phyloP scores from a whole-genome alignment of 1,140 invertebrate species.

The Pygmarrhopalites habei region DNA sequence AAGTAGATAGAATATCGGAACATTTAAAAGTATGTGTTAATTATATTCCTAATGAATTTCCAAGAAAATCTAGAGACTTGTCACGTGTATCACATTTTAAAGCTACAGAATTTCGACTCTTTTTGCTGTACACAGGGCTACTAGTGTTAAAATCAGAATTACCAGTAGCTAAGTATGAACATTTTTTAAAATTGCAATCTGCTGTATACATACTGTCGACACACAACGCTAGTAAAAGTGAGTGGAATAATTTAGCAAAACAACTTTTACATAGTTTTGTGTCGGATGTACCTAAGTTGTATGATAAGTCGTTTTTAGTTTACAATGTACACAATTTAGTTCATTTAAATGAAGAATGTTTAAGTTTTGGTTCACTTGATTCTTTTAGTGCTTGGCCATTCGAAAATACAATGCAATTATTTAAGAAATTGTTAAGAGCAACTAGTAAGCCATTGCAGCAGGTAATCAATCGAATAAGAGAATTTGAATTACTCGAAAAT shows the following conservation, averaged over 20 bases:
- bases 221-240: not conserved
- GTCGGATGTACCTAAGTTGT: not conserved
- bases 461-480: constrained; percentile 6
- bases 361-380: constrained; percentile 44
- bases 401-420: constrained; percentile 45
- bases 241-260: constrained; percentile 3
- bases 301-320: constrained; percentile 1
- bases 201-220: constrained; percentile 36
- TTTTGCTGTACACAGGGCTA: constrained; percentile 46
- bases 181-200: constrained; percentile 44
- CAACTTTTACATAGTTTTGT: constrained; percentile 10
- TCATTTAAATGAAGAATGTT: constrained; percentile 45
- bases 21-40: constrained; percentile 10
- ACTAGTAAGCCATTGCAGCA: constrained; percentile 9
- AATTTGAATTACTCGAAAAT: constrained; percentile 3
- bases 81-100: constrained; percentile 45
- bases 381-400: constrained; percentile 45
- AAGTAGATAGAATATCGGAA: constrained; percentile 37
- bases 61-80: constrained; percentile 43
- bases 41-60: constrained; percentile 43
- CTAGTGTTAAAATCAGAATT: constrained; percentile 42
- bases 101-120: constrained; percentile 48
- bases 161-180: constrained; percentile 39
- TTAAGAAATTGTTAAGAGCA: constrained; percentile 39
- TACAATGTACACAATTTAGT: constrained; percentile 15